phyloP scores from a whole-genome alignment of 2,113 vertebrate genomes.

The Lamprotornis superbus region DNA sequence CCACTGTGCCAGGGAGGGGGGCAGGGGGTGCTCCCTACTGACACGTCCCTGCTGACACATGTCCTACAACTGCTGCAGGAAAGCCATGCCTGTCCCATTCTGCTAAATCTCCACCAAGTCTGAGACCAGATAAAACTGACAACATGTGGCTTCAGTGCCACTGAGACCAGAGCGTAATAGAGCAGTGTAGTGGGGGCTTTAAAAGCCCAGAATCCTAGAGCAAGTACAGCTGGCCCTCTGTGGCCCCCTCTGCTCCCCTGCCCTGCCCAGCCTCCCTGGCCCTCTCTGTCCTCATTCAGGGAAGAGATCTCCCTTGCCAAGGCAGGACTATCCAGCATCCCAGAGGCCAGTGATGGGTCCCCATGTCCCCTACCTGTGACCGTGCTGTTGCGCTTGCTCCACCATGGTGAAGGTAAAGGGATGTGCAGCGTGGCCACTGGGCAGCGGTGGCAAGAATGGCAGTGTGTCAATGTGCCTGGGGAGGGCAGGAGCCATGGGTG shows the following conservation, averaged over 20 bases:
- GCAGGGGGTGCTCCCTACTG: background rate
- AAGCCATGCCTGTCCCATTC: background rate
- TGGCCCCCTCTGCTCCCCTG: background rate
- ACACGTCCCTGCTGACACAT: background rate
- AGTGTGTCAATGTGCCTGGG: background rate
- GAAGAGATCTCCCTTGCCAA: background rate
- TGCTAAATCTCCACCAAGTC: background rate
- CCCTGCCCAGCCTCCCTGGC: background rate
- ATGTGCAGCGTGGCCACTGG: background rate
- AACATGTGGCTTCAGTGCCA: background rate
- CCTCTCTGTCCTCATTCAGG: background rate
- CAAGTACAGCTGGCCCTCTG: background rate
- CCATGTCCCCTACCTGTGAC: background rate
- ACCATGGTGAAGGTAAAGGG: background rate
- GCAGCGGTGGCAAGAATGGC: background rate
- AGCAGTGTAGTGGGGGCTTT: background rate
- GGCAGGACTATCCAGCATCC: background rate
- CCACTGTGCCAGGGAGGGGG: background rate
- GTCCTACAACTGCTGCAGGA: background rate
- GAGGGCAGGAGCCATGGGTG: background rate
- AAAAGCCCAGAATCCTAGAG: background rate
- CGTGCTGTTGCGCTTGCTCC: background rate
- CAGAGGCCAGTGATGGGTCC: background rate
- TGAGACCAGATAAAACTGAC: background rate
- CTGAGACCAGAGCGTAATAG: background rate